Conservation (phyloP, 2,113 vertebrate genomes). For the Puffinus mauretanicus region DNA sequence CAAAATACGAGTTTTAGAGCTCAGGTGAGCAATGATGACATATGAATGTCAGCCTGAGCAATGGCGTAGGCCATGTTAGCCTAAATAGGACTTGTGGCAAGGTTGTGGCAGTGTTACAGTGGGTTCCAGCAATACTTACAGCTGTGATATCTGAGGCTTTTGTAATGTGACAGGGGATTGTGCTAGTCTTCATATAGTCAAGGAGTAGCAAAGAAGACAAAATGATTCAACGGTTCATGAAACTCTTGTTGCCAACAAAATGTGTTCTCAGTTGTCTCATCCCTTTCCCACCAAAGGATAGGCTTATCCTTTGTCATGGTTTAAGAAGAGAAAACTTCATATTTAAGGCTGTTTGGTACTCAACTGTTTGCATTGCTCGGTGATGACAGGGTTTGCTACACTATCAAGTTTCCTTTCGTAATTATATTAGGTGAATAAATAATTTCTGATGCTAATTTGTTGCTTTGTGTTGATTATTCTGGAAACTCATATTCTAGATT, state of each 20-base stretch:
- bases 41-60: background rate
- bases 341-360: background rate
- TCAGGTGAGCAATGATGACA: background rate
- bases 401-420: background rate
- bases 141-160: background rate
- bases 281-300: background rate
- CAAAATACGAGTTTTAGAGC: background rate
- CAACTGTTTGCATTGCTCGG: background rate
- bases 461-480: background rate
- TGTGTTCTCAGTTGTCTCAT: background rate
- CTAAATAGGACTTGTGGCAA: background rate
- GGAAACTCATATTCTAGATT: background rate
- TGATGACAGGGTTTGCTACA: background rate
- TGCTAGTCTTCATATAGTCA: background rate
- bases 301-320: background rate
- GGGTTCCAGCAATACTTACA: background rate
- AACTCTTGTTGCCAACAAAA: background rate
- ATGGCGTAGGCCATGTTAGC: fast-evolving
- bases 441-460: background rate
- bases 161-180: background rate
- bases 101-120: background rate
- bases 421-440: background rate
- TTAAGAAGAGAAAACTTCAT: background rate
- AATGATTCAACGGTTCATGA: background rate
- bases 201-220: background rate